A percentile compares a stretch with the other conserved stretches of the same genome.
Conservation (phyloP, 2,888 invertebrate species). For the Dasysyrphus albostriatus region DNA sequence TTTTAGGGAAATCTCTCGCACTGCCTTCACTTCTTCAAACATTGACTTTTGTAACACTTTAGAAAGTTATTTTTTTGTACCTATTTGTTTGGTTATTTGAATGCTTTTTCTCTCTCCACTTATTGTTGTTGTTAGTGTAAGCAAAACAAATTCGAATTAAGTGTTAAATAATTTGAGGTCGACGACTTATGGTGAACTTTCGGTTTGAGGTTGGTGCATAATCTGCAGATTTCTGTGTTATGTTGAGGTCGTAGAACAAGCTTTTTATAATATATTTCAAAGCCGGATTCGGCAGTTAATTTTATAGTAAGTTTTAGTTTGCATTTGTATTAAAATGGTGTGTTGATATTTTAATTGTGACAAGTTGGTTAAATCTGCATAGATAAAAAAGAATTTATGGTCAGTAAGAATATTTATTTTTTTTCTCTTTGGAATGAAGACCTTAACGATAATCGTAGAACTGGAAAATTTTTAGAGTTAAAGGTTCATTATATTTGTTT, state of each 20-base stretch:
- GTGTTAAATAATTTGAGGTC: slow-evolving; percentile 74
- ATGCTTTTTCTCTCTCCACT: slow-evolving; percentile 49
- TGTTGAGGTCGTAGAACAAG: slow-evolving; percentile 58
- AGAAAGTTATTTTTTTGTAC: slow-evolving; percentile 62
- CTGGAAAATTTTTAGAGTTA: too few relatives aligned
- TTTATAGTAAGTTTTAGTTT: slow-evolving; percentile 20
- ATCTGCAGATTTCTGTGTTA: slow-evolving; percentile 70
- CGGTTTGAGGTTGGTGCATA: slow-evolving; percentile 72
- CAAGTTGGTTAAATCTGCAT: slow-evolving; percentile 9
- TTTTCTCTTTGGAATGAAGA: background rate
- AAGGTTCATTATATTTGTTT: too few relatives aligned
- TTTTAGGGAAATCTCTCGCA: slow-evolving; percentile 52
- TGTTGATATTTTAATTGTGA: background rate
- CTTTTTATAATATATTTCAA: slow-evolving; percentile 18
- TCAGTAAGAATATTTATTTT: background rate
- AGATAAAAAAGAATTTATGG: background rate
- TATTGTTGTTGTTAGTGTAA: slow-evolving; percentile 33
- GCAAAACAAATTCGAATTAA: slow-evolving; percentile 50
- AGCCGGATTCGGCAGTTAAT: slow-evolving; percentile 55
- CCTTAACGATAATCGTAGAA: background rate
- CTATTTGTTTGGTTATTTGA: slow-evolving; percentile 43
- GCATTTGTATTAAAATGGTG: background rate
- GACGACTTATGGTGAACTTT: slow-evolving; percentile 72
- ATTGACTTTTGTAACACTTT: slow-evolving; percentile 70
- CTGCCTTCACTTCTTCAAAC: slow-evolving; percentile 55